Conservation (phyloP, 2,113 vertebrate species). For the Ophthalmolycus amberensis region DNA sequence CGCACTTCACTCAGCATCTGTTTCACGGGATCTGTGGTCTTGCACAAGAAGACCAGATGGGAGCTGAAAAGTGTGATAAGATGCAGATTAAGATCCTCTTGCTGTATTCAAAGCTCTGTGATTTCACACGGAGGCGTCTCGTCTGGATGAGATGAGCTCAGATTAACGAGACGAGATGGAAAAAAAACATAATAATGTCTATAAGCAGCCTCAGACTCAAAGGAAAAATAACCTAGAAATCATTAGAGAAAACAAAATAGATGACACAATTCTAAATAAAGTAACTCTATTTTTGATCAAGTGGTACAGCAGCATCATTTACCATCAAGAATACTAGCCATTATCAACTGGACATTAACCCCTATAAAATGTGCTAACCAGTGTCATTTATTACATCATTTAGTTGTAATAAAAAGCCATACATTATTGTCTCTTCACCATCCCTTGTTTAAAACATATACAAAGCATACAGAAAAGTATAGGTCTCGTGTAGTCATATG, state of each 20-base stretch:
- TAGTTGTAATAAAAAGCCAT: background rate
- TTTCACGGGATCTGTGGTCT: background rate
- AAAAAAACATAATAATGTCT: background rate
- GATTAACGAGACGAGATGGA: conserved; percentile 5
- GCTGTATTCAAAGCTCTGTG: background rate
- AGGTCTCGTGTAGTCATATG: background rate
- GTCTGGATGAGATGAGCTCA: background rate
- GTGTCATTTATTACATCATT: background rate
- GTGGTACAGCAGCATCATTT: background rate
- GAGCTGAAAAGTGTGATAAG: conserved; percentile 22
- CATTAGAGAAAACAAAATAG: background rate
- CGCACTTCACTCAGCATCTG: conserved; percentile 29
- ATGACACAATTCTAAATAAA: background rate
- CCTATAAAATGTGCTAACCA: no score
- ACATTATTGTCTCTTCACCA: background rate
- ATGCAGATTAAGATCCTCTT: conserved; percentile 29
- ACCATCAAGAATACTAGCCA: background rate
- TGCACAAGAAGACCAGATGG: background rate
- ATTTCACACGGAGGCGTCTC: conserved; percentile 9
- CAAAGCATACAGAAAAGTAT: background rate
- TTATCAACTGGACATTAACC: background rate
- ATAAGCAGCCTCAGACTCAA: background rate
- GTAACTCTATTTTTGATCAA: background rate
- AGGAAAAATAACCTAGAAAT: background rate
- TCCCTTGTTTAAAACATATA: background rate